Base-by-base conservation (phyloP, 2,797 vertebrate species). In the Todus mexicanus region DNA sequence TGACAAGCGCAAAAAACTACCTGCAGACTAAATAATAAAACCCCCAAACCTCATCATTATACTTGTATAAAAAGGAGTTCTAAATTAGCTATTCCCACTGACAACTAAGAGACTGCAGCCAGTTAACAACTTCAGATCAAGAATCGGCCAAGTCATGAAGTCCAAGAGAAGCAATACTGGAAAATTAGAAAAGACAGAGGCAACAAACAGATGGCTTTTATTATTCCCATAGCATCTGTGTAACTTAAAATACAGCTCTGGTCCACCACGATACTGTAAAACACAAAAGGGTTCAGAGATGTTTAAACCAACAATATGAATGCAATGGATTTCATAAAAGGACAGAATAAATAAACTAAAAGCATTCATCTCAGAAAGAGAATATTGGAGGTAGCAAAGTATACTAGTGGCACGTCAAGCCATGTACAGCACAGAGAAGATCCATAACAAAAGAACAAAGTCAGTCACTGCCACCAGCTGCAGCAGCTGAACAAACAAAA, bases 401-500 rank as follows among this genome's bases (percentile, higher is more conserved):
- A 51, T 3, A 23, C 19, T 18, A 27, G 47, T 15, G 25, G 17
- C 6, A 0, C 3, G 40, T 5, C 3, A 76, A 59, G 48, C 38
- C 65, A 35, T 0, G 0, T 7, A 60, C 0, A 64, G 13, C 23
- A 20, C 0, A 2, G 29, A 88, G 18, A 88, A 75, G 15, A 79
- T 8, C n/a, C 23, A 4, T 37, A 59, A 92, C 2, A 3, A 5
- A 77, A 54, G 56, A 71, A 60, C n/a, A 50, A 63, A 83, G 35
- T 54, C 23, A 71, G 3, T 6, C 59, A 15, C 7, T 45, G 48
- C 11, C 68, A 78, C 26, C 64, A 84, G 43, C 70, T 77, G 82
- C n/a, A 53, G 57, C 72, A 92, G 69, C 83, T 81, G 56, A 84
- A 75, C 40, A 91, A 94, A 70, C 70, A 78, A 56, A 53, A 88